Evolutionary conservation across 2,888 invertebrate genomes (phyloP).

Genomic region (Suillia variegata): DNA sequence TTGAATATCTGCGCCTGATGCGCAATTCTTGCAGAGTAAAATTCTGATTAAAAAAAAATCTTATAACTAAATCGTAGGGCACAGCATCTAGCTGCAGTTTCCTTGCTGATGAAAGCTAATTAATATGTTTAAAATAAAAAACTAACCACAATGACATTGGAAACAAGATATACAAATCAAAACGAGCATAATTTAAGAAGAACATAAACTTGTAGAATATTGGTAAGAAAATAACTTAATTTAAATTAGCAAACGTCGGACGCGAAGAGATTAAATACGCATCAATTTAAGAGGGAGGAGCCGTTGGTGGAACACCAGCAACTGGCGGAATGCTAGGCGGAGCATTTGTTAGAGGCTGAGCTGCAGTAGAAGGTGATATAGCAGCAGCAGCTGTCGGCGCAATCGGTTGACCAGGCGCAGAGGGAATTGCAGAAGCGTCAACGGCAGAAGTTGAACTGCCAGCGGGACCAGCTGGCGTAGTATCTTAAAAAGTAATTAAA

Average conservation of each 20-base stretch:
- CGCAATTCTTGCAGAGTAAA: neutral
- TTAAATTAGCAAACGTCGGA: neutral
- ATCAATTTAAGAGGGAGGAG: neutral
- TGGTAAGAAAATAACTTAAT: neutral
- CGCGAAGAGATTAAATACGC: neutral
- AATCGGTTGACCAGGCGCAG: conserved; percentile 20
- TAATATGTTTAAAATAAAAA: neutral
- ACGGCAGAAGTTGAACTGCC: conserved; percentile 8
- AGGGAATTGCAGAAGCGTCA: conserved; percentile 18
- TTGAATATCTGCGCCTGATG: neutral
- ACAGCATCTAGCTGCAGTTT: neutral
- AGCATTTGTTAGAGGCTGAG: conserved; percentile 12
- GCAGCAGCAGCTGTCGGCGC: conserved; percentile 12
- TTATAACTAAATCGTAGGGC: neutral
- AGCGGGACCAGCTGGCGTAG: conserved; percentile 23
- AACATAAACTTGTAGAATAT: neutral
- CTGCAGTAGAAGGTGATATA: conserved; percentile 7
- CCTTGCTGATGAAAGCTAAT: neutral
- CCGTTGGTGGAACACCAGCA: neutral
- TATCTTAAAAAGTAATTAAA: conserved; percentile 24
- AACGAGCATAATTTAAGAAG: neutral
- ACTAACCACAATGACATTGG: neutral
- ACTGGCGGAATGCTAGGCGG: conserved; percentile 28
- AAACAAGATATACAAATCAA: neutral
- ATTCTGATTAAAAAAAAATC: neutral